A percentile compares a stretch with the other conserved stretches of the same genome.
These are phyloP conservation scores for Rhopilema esculentum DNA, from an alignment of 30 jellyfish, hydroid and myxozoan genomes.

Conservation along the genomic window DNA sequence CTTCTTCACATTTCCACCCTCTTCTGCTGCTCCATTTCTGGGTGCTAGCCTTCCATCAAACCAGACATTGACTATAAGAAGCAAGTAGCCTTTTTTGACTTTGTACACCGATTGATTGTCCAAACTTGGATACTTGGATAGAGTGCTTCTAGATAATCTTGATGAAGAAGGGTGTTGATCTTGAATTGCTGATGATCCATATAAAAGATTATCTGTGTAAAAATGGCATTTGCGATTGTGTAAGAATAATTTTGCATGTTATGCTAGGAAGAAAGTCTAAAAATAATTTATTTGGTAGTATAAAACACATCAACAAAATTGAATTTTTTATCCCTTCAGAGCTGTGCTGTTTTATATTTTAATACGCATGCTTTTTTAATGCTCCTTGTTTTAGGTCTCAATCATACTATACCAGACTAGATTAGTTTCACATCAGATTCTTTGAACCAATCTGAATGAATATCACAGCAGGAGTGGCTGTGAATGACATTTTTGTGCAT, in stretches of 20 bases:
- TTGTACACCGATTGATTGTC: constrained; percentile 1
- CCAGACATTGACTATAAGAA: constrained; percentile 48
- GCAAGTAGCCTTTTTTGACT: constrained; percentile 61
- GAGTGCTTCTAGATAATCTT: neutral
- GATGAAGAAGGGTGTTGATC: neutral
- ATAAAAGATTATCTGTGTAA: neutral
- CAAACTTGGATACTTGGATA: neutral
- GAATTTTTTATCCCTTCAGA: too few species aligned
- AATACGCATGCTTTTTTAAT: too few species aligned
- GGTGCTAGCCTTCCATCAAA: constrained; percentile 20
- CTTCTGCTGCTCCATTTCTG: constrained; percentile 73
- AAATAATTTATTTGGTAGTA: too few species aligned
- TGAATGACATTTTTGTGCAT: too few species aligned
- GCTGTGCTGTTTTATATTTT: too few species aligned
- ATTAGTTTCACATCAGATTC: too few species aligned
- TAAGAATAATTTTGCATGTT: too few species aligned
- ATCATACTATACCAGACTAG: too few species aligned
- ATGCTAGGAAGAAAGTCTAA: neutral
- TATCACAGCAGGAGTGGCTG: neutral
- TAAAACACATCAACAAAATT: too few species aligned
- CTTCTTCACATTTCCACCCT: constrained; percentile 22
- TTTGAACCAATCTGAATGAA: neutral
- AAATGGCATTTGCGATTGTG: neutral
- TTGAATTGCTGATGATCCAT: neutral
- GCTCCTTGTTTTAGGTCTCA: too few species aligned